phyloP scores from a whole-genome alignment of 2,888 invertebrate species.

The Crossocerus cetratus region DNA sequence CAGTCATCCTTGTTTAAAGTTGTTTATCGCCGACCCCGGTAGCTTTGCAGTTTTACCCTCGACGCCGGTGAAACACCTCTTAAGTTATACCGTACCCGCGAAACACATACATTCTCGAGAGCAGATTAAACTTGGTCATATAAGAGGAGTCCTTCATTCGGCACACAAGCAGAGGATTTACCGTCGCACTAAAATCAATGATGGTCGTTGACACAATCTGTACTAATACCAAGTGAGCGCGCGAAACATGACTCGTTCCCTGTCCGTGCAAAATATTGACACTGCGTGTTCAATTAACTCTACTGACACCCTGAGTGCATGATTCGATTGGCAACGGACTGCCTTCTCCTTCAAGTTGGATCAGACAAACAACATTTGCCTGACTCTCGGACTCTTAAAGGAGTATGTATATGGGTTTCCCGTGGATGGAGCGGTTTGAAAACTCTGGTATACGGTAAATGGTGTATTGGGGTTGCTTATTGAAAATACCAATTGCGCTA shows the following conservation, averaged over 20 bases:
- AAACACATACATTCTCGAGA: conserved; percentile 1
- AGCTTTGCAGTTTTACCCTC: background rate
- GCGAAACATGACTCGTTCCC: conserved; percentile 35
- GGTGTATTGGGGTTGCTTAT: conserved; percentile 46
- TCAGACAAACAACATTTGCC: conserved; percentile 27
- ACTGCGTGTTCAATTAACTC: conserved; percentile 50
- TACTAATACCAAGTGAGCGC: conserved; percentile 46
- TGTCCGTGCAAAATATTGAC: conserved; percentile 28
- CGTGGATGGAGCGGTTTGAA: conserved; percentile 18
- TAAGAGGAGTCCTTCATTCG: background rate
- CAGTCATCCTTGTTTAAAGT: no score
- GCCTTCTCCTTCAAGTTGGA: conserved; percentile 19
- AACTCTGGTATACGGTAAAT: conserved; percentile 23
- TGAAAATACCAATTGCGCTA: conserved; percentile 26
- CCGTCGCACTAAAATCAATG: background rate
- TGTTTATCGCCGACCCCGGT: background rate
- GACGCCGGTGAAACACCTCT: no score
- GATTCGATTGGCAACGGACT: conserved; percentile 35
- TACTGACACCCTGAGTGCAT: conserved; percentile 45
- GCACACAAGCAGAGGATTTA: background rate
- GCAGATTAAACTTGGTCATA: background rate
- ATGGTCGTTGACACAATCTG: conserved; percentile 29
- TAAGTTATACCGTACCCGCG: background rate
- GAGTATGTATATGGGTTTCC: conserved; percentile 25
- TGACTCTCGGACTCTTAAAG: conserved; percentile 9